A percentile compares a stretch with the other conserved stretches of the same genome.
phyloP scores from a whole-genome alignment of 2,797 vertebrate species.

The Cottoperca gobio region DNA sequence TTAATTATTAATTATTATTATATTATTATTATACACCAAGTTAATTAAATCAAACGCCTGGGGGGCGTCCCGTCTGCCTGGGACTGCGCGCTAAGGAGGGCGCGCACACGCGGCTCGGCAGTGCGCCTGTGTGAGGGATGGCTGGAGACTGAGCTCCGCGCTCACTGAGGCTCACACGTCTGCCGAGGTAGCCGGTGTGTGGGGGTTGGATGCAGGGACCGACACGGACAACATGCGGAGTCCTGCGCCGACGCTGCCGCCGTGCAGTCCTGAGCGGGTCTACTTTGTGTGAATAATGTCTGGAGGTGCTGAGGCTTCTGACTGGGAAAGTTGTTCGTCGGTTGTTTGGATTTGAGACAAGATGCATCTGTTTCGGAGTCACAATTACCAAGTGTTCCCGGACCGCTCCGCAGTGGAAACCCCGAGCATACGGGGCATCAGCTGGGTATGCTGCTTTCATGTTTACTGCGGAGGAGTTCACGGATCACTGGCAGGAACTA shows the following conservation, averaged over 20 bases:
- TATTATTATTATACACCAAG: too few species aligned
- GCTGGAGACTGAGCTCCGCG: conserved; percentile 30
- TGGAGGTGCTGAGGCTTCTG: conserved; percentile 42
- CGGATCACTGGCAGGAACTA: not conserved
- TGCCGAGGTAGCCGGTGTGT: not conserved
- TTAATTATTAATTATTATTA: too few species aligned
- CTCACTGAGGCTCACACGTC: conserved; percentile 32
- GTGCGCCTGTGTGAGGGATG: conserved; percentile 72
- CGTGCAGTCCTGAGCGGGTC: conserved; percentile 21
- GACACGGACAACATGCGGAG: conserved; percentile 34
- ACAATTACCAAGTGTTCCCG: conserved; percentile 84
- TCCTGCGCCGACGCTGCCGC: not conserved
- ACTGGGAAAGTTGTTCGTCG: conserved; percentile 52
- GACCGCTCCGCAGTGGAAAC: conserved; percentile 77
- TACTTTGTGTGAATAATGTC: conserved; percentile 36
- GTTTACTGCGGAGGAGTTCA: not conserved
- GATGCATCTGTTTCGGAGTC: conserved; percentile 88
- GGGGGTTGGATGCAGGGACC: conserved; percentile 19
- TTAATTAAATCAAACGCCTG: conserved; percentile 18
- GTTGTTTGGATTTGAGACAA: conserved; percentile 52
- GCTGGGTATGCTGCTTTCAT: conserved; percentile 80
- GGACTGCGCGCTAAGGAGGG: conserved; percentile 2
- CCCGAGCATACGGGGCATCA: conserved; percentile 82
- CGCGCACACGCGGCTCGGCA: conserved; percentile 46
- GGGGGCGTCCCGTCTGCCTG: conserved; percentile 43